Evolutionary conservation across 1,140 invertebrate species (phyloP).

Genomic region (Listronotus oregonensis): DNA sequence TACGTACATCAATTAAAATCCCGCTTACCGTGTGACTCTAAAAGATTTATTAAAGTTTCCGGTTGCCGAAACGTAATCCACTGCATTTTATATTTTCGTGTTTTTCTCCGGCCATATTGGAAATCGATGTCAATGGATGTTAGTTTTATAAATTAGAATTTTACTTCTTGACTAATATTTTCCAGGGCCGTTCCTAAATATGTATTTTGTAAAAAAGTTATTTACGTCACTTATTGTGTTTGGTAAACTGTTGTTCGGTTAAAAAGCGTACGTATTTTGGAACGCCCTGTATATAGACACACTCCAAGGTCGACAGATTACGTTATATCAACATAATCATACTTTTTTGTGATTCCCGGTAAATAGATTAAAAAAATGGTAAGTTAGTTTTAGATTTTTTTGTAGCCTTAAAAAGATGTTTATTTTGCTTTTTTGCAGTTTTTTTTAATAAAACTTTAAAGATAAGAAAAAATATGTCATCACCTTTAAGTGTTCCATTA

Average conservation of each 20-base stretch:
- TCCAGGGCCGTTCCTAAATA: no score
- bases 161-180: conserved; percentile 21
- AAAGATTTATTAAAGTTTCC: neutral
- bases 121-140: conserved; percentile 31
- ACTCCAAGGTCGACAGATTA: conserved; percentile 34
- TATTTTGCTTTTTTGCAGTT: no score
- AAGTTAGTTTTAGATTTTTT: neutral
- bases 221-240: neutral
- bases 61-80: conserved; percentile 1
- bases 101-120: conserved; percentile 27
- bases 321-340: conserved; percentile 30
- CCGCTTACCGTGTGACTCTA: no score
- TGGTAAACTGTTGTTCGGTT: neutral
- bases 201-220: neutral
- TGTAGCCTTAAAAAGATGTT: no score
- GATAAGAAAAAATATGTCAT: no score
- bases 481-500: no score
- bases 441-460: no score
- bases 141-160: conserved; percentile 28
- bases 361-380: neutral
- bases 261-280: neutral
- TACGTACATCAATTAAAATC: neutral
- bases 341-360: conserved; percentile 7
- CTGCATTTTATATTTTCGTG: conserved; percentile 2
- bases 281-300: conserved; percentile 30